Base-by-base conservation (phyloP, 2,797 vertebrate species). In the Columba guinea region DNA sequence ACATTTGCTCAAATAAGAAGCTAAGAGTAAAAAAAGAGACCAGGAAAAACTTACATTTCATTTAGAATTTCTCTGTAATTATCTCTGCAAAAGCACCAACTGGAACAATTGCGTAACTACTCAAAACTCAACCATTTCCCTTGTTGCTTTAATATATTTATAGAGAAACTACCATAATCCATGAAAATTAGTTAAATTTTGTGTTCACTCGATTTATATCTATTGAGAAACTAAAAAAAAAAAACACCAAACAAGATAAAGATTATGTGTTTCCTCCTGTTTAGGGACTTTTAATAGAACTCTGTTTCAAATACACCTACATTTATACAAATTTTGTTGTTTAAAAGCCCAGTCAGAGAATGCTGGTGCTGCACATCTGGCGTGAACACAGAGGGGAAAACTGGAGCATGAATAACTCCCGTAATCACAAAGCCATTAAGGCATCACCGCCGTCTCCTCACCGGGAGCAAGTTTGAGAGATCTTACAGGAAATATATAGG, bases 381-480 rank as follows among this genome's bases (percentile, higher is more conserved):
- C 90, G 91, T n/a, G 68, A 44, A 20, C 87, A 86, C 83, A 82
- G 75, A 94, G 68, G 70, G 26, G 71, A 82, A 96, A 97, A 97
- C 49, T 95, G 94, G 96, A 95, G 94, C 96, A 97, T 96, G 90
- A 95, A 89, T 97, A 97, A 96, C 94, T 91, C 87, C 88, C 73
- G 46, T 91, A 96, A 92, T 93, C 93, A 94, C 94, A 95, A 92
- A 97, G 89, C 93, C 93, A 96, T 97, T 96, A 96, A 96, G 93
- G 94, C 94, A 83, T 77, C 73, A 75, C 69, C 75, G 93, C 58
- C 73, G 44, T 84, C 87, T 91, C 70, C 95, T 94, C 70, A 94
- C 95, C 94, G 74, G 84, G 76, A 97, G 94, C 81, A 95, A 95
- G 76, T 95, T 94, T 86, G 1, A 80, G 87, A 84, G 95, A 93